Conservation (phyloP, 2,888 invertebrate species). For the Melieria picta region DNA sequence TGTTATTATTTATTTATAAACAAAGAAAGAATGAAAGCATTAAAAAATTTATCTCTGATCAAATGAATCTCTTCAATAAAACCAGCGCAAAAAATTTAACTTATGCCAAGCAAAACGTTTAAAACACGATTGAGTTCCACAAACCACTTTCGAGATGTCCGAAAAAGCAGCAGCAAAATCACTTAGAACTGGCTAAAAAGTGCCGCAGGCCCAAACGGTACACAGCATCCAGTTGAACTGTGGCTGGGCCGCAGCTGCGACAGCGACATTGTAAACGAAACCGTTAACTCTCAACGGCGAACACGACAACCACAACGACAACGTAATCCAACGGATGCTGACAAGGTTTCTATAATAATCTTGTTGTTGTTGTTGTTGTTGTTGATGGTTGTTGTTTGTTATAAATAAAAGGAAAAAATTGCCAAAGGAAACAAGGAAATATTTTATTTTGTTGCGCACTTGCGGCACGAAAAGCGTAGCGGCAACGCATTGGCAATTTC, state of each 20-base stretch:
- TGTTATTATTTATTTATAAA: neutral
- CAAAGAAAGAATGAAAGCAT: no score
- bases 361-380: neutral
- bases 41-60: no score
- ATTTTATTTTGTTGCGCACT: neutral
- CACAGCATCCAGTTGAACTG: neutral
- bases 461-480: neutral
- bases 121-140: no score
- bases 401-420: no score
- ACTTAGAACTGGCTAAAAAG: no score
- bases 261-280: conserved; percentile 26
- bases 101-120: no score
- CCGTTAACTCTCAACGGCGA: conserved; percentile 20
- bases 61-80: no score
- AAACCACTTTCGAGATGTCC: no score
- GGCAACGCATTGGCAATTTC: conserved; percentile 15
- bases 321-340: conserved; percentile 29
- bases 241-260: neutral
- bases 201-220: no score
- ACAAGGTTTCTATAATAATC: conserved; percentile 14
- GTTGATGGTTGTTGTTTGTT: no score
- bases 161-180: no score
- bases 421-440: conserved; percentile 6
- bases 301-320: conserved; percentile 1
- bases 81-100: no score